Conservation (phyloP, 2,888 invertebrate species). For the Helleia helle region DNA sequence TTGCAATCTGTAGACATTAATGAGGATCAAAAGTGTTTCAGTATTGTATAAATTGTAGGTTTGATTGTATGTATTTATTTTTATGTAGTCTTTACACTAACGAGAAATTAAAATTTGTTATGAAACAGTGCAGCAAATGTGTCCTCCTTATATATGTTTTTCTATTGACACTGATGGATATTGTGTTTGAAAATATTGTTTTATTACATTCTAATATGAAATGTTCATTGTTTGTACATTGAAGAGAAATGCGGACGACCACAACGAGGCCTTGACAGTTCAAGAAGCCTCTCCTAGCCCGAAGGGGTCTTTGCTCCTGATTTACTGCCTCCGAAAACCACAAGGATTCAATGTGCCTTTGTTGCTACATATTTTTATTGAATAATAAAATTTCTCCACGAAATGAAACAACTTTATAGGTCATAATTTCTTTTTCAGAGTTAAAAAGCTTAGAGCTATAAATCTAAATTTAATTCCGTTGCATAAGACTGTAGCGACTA, state of each 20-base stretch:
- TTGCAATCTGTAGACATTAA: no score
- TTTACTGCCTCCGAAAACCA: constrained; percentile 65
- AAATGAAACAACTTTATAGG: constrained; percentile 66
- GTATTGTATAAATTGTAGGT: no score
- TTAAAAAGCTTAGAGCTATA: constrained; percentile 24
- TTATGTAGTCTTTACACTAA: no score
- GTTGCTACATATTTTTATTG: constrained; percentile 64
- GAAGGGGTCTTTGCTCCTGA: constrained; percentile 62
- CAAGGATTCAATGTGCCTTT: constrained; percentile 68
- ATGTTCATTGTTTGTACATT: constrained; percentile 39
- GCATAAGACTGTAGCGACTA: not conserved
- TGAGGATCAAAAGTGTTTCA: no score
- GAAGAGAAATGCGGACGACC: constrained; percentile 47
- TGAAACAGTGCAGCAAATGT: no score
- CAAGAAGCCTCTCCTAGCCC: constrained; percentile 54
- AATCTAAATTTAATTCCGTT: constrained; percentile 10
- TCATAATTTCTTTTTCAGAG: constrained; percentile 58
- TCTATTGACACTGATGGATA: no score
- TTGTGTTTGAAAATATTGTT: no score
- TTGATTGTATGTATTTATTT: no score
- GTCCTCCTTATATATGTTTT: no score
- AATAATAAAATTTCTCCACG: constrained; percentile 68
- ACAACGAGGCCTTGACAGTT: constrained; percentile 63
- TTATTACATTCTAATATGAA: constrained; percentile 11
- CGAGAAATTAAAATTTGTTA: no score